Evolutionary conservation across 2,113 vertebrate species (phyloP).

Genomic region (Paralichthys olivaceus): DNA sequence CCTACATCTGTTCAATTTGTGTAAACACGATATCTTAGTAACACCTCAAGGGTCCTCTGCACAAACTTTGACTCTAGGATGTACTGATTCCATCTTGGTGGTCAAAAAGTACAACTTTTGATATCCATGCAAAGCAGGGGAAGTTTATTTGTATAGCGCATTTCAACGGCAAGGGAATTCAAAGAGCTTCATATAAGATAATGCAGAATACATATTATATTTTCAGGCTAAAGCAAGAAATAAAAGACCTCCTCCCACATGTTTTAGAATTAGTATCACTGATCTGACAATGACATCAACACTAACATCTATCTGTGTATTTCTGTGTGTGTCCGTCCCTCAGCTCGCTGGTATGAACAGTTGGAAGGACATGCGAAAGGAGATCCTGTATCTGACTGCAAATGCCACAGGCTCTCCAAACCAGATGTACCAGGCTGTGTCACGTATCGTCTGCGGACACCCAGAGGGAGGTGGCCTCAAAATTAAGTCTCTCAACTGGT

Average conservation of each 20-base stretch:
- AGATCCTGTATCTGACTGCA: conserved; percentile 89
- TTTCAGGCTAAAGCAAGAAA: too few relatives aligned
- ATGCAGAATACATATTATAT: too few relatives aligned
- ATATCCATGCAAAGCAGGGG: not conserved
- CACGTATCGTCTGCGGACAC: conserved; percentile 94
- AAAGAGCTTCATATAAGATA: not conserved
- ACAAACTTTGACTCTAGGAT: not conserved
- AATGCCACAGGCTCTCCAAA: conserved; percentile 88
- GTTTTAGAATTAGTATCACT: not conserved
- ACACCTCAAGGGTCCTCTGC: not conserved
- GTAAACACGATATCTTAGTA: not conserved
- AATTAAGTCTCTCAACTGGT: conserved; percentile 99
- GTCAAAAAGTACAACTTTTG: not conserved
- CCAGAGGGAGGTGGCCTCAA: conserved; percentile 96
- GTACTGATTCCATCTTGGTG: not conserved
- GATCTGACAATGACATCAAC: not conserved
- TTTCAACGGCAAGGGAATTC: not conserved
- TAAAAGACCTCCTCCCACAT: not conserved
- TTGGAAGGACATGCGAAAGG: conserved; percentile 94
- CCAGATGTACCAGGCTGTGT: conserved; percentile 95
- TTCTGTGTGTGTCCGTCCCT: not conserved
- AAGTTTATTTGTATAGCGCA: not conserved
- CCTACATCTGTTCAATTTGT: not conserved
- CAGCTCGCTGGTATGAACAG: conserved; percentile 90
- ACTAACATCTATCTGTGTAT: not conserved